These are phyloP conservation scores for Mallateleia sp. DNA, from an alignment of 2,888 invertebrate species.

Conservation along the genomic window DNA sequence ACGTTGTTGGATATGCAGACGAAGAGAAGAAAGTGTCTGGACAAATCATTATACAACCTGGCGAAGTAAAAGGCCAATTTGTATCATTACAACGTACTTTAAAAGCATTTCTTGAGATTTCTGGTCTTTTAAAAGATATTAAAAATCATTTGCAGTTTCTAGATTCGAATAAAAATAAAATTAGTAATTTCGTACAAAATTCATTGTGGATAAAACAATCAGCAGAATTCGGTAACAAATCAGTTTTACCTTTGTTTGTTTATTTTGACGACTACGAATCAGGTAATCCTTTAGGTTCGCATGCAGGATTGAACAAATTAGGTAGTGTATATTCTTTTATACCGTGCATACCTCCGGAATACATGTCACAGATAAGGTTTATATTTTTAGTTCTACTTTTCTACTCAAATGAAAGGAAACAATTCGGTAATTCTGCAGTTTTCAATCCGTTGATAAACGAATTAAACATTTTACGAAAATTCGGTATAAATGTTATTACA, in stretches of 20 bases:
- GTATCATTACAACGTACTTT: background rate
- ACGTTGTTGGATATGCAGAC: slow-evolving; percentile 10
- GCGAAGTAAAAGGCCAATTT: slow-evolving; percentile 11
- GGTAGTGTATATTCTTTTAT: slow-evolving; percentile 29
- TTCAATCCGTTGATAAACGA: slow-evolving; percentile 61
- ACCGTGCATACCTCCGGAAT: slow-evolving; percentile 43
- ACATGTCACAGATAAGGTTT: slow-evolving; percentile 18
- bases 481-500: slow-evolving; percentile 20
- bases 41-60: slow-evolving; percentile 2
- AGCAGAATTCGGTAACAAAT: slow-evolving; percentile 15
- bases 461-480: slow-evolving; percentile 26
- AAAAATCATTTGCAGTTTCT: background rate
- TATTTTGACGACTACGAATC: slow-evolving; percentile 56
- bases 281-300: slow-evolving; percentile 47
- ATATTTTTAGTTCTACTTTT: slow-evolving; percentile 58
- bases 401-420: slow-evolving; percentile 39
- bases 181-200: slow-evolving; percentile 50
- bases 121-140: background rate
- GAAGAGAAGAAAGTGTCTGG: background rate
- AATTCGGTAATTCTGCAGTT: slow-evolving; percentile 48
- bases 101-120: slow-evolving; percentile 10
- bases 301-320: slow-evolving; percentile 44
- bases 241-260: slow-evolving; percentile 39
- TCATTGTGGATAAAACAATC: slow-evolving; percentile 45
- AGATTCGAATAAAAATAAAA: background rate